These are phyloP conservation scores for Cygnus olor DNA, from an alignment of 2,797 vertebrate species.

Conservation along the genomic window DNA sequence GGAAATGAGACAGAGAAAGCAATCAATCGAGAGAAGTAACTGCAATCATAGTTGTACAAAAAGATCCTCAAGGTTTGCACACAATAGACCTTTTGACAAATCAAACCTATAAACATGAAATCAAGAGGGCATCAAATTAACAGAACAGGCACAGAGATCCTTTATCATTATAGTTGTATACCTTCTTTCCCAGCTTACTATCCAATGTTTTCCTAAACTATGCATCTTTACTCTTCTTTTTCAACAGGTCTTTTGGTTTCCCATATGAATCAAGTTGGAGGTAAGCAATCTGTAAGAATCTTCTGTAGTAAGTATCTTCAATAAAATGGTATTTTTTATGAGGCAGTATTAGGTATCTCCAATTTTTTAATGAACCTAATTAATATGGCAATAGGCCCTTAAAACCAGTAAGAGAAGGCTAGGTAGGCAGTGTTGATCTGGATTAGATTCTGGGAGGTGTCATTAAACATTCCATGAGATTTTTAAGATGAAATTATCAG, in stretches of 20 bases:
- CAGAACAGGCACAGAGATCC: neutral
- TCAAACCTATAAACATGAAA: neutral
- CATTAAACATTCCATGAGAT: neutral
- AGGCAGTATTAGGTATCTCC: neutral
- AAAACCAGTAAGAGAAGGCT: neutral
- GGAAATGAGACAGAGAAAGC: constrained; percentile 47
- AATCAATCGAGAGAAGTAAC: neutral
- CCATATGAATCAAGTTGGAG: neutral
- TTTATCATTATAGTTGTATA: fast-evolving
- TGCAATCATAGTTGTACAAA: neutral
- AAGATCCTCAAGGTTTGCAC: neutral
- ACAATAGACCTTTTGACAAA: neutral
- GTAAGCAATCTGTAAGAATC: neutral
- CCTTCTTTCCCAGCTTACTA: neutral
- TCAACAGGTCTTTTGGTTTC: neutral
- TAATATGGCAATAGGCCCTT: neutral
- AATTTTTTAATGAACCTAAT: neutral
- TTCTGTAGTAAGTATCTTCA: neutral
- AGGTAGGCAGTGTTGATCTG: neutral
- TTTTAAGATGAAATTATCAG: neutral
- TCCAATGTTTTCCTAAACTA: neutral
- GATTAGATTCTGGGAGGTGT: neutral
- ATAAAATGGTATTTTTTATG: neutral
- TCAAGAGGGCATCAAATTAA: neutral
- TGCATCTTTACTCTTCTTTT: neutral